A percentile compares a stretch with the other conserved stretches of the same genome.
Conservation (phyloP, 2,797 vertebrate genomes). For the Oreochromis mossambicus region DNA sequence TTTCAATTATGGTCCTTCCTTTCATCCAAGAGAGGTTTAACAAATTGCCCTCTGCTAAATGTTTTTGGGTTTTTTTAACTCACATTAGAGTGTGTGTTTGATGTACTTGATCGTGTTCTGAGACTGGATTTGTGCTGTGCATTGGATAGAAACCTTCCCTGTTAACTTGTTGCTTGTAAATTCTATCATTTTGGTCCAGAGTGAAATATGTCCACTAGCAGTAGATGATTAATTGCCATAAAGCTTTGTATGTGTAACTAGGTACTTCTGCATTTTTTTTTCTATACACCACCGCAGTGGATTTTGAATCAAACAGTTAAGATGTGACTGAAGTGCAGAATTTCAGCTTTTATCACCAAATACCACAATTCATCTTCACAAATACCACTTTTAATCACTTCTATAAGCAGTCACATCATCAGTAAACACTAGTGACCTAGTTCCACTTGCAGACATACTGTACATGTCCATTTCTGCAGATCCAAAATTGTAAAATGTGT, state of each 20-base stretch:
- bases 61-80: neutral
- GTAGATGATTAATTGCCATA: neutral
- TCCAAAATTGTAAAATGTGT: neutral
- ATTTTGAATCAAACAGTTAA: neutral
- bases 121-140: neutral
- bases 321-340: neutral
- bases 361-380: neutral
- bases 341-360: neutral
- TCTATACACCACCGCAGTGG: neutral
- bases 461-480: neutral
- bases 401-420: neutral
- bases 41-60: conserved; percentile 16
- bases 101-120: neutral
- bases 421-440: neutral
- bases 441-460: neutral
- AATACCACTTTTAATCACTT: neutral
- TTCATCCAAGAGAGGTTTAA: neutral
- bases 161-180: neutral
- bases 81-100: neutral
- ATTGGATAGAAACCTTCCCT: neutral
- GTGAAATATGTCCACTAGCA: neutral
- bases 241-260: neutral
- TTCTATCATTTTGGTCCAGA: neutral
- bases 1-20: conserved; percentile 5
- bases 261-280: neutral